These are phyloP conservation scores for Clytia hemisphaerica DNA, from an alignment of 30 jellyfish, hydroid and myxozoan species.

Conservation along the genomic window DNA sequence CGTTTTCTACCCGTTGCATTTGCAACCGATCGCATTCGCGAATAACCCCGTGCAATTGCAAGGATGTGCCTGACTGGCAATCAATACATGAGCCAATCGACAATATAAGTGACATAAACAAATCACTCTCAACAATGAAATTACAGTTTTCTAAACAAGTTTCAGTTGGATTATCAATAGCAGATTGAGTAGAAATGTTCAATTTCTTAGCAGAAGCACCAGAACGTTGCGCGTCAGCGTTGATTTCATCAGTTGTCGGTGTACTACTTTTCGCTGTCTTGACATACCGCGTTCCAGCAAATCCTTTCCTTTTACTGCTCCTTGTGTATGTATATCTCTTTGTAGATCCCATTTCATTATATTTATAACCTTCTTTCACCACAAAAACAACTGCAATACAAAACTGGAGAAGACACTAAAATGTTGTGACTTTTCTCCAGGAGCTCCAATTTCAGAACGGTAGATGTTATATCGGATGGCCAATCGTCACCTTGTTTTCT, in stretches of 20 bases:
- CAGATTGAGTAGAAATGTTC: neutral
- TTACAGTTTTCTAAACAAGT: neutral
- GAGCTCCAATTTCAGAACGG: too few relatives aligned
- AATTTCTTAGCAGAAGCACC: neutral
- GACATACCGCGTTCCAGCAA: slow-evolving; percentile 1
- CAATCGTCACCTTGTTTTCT: too few relatives aligned
- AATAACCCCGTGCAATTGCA: too few relatives aligned
- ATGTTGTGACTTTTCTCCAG: too few relatives aligned
- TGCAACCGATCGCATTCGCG: too few relatives aligned
- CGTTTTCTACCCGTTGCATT: too few relatives aligned
- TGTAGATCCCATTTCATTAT: slow-evolving; percentile 1
- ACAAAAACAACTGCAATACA: slow-evolving; percentile 1
- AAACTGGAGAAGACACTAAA: slow-evolving; percentile 2
- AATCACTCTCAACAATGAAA: slow-evolving; percentile 1
- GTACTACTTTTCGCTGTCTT: slow-evolving; percentile 2
- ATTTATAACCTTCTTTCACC: too few relatives aligned
- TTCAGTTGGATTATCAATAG: slow-evolving; percentile 1
- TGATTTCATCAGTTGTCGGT: slow-evolving; percentile 2
- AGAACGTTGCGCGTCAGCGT: slow-evolving; percentile 4
- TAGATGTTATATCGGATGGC: too few relatives aligned
- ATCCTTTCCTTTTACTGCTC: slow-evolving; percentile 1
- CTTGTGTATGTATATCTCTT: slow-evolving; percentile 1
- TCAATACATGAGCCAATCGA: slow-evolving; percentile 2
- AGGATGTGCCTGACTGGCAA: neutral
- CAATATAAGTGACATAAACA: neutral